A percentile compares a stretch with the other conserved stretches of the same genome.
These are phyloP conservation scores for Diploptera punctata DNA, from an alignment of 2,888 invertebrate genomes.

Conservation along the genomic window DNA sequence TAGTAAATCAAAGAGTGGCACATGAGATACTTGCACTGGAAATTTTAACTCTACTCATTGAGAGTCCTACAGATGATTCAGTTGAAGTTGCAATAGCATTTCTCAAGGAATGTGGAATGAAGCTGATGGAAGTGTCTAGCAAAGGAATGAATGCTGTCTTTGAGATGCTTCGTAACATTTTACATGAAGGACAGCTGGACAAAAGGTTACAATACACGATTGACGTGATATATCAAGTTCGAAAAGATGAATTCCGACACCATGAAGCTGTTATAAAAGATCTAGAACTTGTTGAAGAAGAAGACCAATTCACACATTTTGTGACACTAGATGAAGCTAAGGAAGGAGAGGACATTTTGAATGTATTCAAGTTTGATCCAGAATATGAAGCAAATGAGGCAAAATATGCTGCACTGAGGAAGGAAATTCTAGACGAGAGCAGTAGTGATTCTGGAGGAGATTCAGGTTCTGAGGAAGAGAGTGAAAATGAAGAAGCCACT, in stretches of 20 bases:
- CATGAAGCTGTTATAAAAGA: no score
- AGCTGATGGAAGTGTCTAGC: conserved; percentile 83
- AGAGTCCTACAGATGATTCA: no score
- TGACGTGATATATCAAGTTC: conserved; percentile 94
- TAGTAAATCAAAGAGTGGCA: conserved; percentile 95
- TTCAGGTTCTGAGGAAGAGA: conserved; percentile 49
- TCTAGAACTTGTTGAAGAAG: no score
- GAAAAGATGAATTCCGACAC: no score
- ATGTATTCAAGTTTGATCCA: conserved; percentile 95
- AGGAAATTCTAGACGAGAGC: no score
- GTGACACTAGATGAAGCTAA: conserved; percentile 91
- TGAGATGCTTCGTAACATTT: no score
- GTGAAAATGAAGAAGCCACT: conserved; percentile 50
- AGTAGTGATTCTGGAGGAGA: conserved; percentile 46
- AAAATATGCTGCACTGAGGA: conserved; percentile 91
- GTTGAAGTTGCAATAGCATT: no score
- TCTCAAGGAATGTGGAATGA: conserved; percentile 95
- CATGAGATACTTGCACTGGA: conserved; percentile 97
- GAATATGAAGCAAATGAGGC: conserved; percentile 93
- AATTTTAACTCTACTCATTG: conserved; percentile 89
- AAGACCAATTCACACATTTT: conserved; percentile 96
- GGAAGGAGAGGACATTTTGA: no score
- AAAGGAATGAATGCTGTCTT: no score
- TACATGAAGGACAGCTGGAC: no score
- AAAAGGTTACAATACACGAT: conserved; percentile 98